Base-by-base conservation (phyloP, 2,888 invertebrate genomes). In the Synergus laeviventris region DNA sequence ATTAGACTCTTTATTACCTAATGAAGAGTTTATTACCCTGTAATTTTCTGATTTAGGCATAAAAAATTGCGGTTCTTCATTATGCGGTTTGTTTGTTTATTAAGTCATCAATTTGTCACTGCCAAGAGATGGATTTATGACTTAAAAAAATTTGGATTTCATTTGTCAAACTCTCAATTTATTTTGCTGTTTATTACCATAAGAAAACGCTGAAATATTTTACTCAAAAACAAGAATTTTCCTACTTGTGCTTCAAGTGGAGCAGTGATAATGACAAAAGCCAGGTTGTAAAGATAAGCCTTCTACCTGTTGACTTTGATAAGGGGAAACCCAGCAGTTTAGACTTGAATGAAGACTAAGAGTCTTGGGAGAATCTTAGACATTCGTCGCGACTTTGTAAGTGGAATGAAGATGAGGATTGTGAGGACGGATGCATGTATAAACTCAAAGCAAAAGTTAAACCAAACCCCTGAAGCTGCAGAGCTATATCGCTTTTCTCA, bases 271-370 rank as follows among this genome's bases (percentile, higher is more conserved):
- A 31, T 66, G n/a, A 45, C 66, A 45, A 66, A 49, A 24, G 45
- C 16, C 24, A 45, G 42, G 42, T 45, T 66, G 66, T 66, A 24
- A 66, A 66, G 66, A 66, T 66, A 66, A 66, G 45, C 7, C 42
- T 49, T 66, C 45, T 49, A 66, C 66, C 66, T 66, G 66, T 66
- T 66, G 66, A 66, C 66, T 45, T 45, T 66, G 66, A 66, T 66
- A 66, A 66, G 66, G 16, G 11, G 21, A 56, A 56, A 12, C 21
- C 18, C 21, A 12, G 9, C 21, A 12, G 56, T 56, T 56, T 11
- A 56, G 21, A 11, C 18, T 21, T 21, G 56, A 56, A 11, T n/a
- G 49, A 49, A 49, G 49, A 49, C n/a, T 21, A 18, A 42, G 21
- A 54, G 21, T 7, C 21, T 11, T 21, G 12, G 12, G 56, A 3